Evolutionary conservation across 2,888 invertebrate species (phyloP).

Genomic region (Disparrhopalites patrizii): DNA sequence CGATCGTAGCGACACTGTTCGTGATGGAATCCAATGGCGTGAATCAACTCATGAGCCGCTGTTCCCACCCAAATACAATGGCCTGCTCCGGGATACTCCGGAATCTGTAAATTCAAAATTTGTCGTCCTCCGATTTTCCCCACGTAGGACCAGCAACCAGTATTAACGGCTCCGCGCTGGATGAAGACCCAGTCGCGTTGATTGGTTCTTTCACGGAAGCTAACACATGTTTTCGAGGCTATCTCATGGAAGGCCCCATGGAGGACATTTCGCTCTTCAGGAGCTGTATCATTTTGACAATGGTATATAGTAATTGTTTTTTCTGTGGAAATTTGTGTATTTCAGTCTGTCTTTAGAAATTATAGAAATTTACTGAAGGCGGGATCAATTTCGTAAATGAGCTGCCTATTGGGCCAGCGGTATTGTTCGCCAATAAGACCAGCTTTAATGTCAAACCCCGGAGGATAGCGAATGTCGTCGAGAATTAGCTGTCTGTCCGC

Average conservation of each 20-base stretch:
- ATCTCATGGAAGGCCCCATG: constrained; percentile 20
- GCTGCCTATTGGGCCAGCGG: constrained; percentile 56
- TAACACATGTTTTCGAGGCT: constrained; percentile 26
- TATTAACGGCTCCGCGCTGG: constrained; percentile 24
- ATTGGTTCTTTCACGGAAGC: constrained; percentile 20
- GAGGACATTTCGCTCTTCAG: constrained; percentile 16
- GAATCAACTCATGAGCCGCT: constrained; percentile 26
- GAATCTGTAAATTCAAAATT: constrained; percentile 24
- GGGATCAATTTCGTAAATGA: constrained; percentile 55
- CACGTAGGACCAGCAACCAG: constrained; percentile 38
- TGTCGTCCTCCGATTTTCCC: constrained; percentile 29
- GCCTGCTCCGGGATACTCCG: constrained; percentile 9
- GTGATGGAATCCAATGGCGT: constrained; percentile 24
- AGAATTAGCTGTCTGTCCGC: constrained; percentile 10
- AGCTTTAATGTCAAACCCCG: constrained; percentile 19
- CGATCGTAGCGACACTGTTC: constrained; percentile 24
- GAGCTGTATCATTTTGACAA: constrained; percentile 1
- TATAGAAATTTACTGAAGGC: constrained; percentile 54
- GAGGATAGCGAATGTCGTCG: constrained; percentile 16
- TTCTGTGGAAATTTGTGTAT: not conserved
- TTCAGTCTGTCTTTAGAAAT: not conserved
- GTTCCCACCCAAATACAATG: constrained; percentile 29
- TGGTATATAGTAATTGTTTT: not conserved
- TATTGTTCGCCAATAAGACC: constrained; percentile 54
- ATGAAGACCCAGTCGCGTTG: constrained; percentile 32